Base-by-base conservation (phyloP, 2,113 vertebrate species). In the Tyrannus savana region DNA sequence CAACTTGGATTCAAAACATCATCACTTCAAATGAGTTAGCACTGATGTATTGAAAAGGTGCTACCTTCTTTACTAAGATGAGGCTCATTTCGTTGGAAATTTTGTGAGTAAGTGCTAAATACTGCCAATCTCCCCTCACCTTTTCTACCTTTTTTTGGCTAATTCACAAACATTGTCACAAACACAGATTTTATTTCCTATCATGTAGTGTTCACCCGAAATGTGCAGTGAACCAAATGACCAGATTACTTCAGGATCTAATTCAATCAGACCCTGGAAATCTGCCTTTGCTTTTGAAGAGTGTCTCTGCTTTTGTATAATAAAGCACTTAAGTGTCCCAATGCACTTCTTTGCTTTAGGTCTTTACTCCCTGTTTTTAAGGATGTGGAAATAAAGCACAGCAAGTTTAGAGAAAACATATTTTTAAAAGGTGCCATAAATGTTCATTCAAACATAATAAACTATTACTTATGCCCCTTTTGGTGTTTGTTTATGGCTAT, bases 231-330 rank as follows among this genome's bases (percentile, higher is more conserved):
- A 96, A 84, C 33, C 12, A 74, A 91, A 80, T 25, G n/a, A 92
- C 35, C 59, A 25, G 39, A 75, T 88, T 93, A 84, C 59, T 58
- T 80, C 66, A 80, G 47, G 64, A 93, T 64, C 84, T 64, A 88
- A 62, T 68, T 95, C 66, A 77, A 35, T 85, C 75, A 90, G 30
- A 76, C 30, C 55, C 37, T 31, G 42, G 33, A 90, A 83, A 93
- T 84, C 42, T 0, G 3, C 47, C 42, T 95, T 76, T 68, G 78
- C 90, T 91, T 93, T 87, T 95, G 50, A 94, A 90, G 44, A 60
- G 82, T 72, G 27, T 72, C 71, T 66, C 68, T 81, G 46, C 74
- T 84, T 91, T 88, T 91, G 83, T 94, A 74, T 75, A 92, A 95
- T 68, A 83, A 91, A 95, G 44, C 60, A 88, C 41, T 96, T 81